Evolutionary conservation across 2,888 invertebrate genomes (phyloP).

Genomic region (Synanthedon tipuliformis): DNA sequence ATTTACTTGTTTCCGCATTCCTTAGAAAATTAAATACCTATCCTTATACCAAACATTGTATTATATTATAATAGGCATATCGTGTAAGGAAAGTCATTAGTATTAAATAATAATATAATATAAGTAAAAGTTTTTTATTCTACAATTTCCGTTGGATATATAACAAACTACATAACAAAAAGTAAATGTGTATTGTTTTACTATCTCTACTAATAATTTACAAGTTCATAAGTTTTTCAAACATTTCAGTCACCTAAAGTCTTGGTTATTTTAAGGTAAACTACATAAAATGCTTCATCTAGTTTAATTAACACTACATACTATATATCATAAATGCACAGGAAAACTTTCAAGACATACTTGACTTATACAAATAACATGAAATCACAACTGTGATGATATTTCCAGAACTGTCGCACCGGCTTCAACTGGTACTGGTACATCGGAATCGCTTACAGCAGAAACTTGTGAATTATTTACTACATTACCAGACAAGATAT

Average conservation of each 20-base stretch:
- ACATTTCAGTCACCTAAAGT: neutral
- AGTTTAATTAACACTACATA: too few species aligned
- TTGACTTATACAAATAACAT: too few species aligned
- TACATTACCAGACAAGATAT: slow-evolving; percentile 3
- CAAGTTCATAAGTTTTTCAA: neutral
- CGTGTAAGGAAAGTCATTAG: slow-evolving; percentile 50
- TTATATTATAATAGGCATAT: slow-evolving; percentile 15
- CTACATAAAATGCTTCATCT: too few species aligned
- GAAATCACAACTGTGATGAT: slow-evolving; percentile 21
- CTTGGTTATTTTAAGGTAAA: too few species aligned
- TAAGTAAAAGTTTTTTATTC: neutral
- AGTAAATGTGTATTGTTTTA: neutral
- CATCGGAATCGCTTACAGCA: slow-evolving; percentile 5
- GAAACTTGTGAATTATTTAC: slow-evolving; percentile 1
- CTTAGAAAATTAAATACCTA: slow-evolving; percentile 32
- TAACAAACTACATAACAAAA: neutral
- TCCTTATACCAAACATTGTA: slow-evolving; percentile 60
- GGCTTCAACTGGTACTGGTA: slow-evolving; percentile 27
- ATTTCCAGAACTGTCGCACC: slow-evolving; percentile 47
- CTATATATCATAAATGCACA: too few species aligned
- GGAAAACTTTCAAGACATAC: too few species aligned
- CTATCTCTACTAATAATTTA: neutral
- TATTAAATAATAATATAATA: slow-evolving; percentile 17
- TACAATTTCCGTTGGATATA: neutral
- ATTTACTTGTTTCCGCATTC: slow-evolving; percentile 63